phyloP scores from a whole-genome alignment of 2,797 vertebrate genomes.

The Darevskia mixta region DNA sequence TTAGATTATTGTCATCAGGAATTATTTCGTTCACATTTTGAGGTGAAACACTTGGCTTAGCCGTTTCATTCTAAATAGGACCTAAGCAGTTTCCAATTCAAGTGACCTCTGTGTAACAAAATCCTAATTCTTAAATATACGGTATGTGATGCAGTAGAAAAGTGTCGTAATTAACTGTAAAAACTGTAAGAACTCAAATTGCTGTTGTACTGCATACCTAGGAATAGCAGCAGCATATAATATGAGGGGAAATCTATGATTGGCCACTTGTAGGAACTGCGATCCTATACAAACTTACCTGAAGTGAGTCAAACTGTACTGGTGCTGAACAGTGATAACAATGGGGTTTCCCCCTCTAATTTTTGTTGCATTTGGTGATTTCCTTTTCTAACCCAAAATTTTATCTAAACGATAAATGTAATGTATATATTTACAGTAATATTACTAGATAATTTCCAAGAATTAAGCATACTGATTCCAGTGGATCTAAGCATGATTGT shows the following conservation, averaged over 20 bases:
- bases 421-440: neutral
- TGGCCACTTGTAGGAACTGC: neutral
- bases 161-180: neutral
- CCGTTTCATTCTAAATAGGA: neutral
- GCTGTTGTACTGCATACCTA: neutral
- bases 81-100: neutral
- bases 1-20: constrained; percentile 15
- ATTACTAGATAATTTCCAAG: neutral
- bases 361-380: neutral
- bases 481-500: neutral
- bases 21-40: constrained; percentile 29
- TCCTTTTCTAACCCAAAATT: neutral
- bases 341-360: neutral
- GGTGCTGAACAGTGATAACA: neutral
- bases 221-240: neutral
- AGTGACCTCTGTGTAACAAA: neutral
- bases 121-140: neutral
- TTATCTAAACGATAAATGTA: neutral
- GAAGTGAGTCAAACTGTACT: neutral
- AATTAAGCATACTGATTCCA: neutral
- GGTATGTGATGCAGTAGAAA: neutral
- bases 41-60: neutral
- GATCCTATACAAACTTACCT: neutral
- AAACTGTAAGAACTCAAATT: neutral
- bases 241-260: neutral